A percentile compares a stretch with the other conserved stretches of the same genome.
Evolutionary conservation across 2,113 vertebrate species (phyloP).

Genomic region (Cyprinodon brontotheroides): DNA sequence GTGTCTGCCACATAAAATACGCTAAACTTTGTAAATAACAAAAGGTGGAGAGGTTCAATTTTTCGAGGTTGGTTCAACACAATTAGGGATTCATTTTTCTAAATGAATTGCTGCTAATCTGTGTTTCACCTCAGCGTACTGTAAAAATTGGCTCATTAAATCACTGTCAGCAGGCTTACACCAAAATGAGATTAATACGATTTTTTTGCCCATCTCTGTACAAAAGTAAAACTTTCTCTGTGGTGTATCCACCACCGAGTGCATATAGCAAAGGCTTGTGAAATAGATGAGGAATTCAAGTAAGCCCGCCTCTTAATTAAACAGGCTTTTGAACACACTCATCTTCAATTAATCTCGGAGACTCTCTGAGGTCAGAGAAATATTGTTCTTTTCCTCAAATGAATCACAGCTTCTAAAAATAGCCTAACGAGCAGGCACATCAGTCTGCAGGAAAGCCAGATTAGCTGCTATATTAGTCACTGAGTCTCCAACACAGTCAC

Average conservation of each 20-base stretch:
- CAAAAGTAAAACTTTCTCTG: not conserved
- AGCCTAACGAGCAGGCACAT: constrained; percentile 12
- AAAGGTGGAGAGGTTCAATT: not conserved
- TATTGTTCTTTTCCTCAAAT: constrained; percentile 24
- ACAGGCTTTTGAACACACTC: constrained; percentile 9
- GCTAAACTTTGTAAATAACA: not conserved
- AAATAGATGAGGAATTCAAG: constrained; percentile 17
- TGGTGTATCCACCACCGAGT: not conserved
- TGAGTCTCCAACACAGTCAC: constrained; percentile 24
- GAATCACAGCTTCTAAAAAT: constrained; percentile 47
- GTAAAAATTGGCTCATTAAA: not conserved
- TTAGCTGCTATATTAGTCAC: constrained; percentile 54
- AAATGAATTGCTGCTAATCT: not conserved
- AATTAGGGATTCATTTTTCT: not conserved
- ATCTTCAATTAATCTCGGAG: constrained; percentile 15
- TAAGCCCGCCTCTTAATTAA: constrained; percentile 13
- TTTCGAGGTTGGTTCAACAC: not conserved
- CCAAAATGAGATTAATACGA: constrained; percentile 51
- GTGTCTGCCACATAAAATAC: no score
- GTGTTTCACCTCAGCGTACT: not conserved
- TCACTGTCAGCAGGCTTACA: constrained; percentile 46
- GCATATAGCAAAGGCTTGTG: not conserved
- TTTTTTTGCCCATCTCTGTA: not conserved
- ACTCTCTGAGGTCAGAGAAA: constrained; percentile 25
- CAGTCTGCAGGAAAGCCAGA: constrained; percentile 34